Evolutionary conservation across 2,888 invertebrate genomes (phyloP).

Genomic region (Schizaphis graminum): DNA sequence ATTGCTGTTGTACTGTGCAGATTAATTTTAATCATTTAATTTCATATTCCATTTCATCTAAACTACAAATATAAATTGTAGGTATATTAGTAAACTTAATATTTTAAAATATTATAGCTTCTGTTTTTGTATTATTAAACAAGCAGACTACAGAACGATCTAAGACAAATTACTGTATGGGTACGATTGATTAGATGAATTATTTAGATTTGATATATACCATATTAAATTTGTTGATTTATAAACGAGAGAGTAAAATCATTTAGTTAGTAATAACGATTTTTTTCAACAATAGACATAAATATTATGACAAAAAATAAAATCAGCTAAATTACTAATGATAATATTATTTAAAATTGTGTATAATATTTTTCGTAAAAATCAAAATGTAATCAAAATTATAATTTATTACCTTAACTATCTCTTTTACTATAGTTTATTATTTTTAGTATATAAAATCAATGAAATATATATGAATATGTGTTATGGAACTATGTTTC

Average conservation of each 20-base stretch:
- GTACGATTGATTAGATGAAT: neutral
- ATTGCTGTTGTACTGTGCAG: neutral
- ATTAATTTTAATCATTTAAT: neutral
- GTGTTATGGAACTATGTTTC: neutral
- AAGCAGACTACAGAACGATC: neutral
- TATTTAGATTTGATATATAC: neutral
- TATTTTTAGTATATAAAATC: neutral
- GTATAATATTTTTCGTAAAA: neutral
- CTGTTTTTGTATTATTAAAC: neutral
- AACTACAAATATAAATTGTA: neutral
- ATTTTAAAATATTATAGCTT: neutral
- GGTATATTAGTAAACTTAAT: neutral
- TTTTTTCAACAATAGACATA: neutral
- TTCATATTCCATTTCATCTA: neutral
- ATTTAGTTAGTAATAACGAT: neutral
- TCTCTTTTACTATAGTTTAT: neutral
- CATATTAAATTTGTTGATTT: neutral
- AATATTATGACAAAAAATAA: neutral
- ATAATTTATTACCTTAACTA: neutral
- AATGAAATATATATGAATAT: neutral
- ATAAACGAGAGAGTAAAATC: neutral
- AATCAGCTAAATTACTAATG: neutral
- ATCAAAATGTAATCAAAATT: neutral
- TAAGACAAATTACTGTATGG: neutral
- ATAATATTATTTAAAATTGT: neutral